phyloP scores from a whole-genome alignment of 2,888 invertebrate genomes.

The Coenonympha glycerion region DNA sequence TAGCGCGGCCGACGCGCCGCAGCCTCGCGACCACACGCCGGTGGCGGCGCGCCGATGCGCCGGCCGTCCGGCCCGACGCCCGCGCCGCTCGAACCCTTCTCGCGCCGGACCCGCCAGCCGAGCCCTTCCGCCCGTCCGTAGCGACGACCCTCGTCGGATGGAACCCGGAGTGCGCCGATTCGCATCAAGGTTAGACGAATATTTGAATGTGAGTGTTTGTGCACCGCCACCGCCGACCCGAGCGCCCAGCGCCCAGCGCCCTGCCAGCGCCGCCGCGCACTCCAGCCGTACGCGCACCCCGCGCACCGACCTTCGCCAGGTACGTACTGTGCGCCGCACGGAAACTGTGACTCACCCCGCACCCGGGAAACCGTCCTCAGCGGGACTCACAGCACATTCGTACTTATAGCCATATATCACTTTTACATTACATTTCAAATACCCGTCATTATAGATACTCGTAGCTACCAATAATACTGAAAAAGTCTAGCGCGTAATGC shows the following conservation, averaged over 20 bases:
- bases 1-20: slow-evolving; percentile 61
- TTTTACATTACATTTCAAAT: too few relatives aligned
- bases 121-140: slow-evolving; percentile 67
- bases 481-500: too few relatives aligned
- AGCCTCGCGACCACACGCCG: slow-evolving; percentile 69
- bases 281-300: slow-evolving; percentile 59
- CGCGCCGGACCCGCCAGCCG: slow-evolving; percentile 49
- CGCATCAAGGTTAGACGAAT: slow-evolving; percentile 75
- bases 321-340: slow-evolving; percentile 57
- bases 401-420: too few relatives aligned
- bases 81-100: slow-evolving; percentile 48
- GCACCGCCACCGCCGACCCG: slow-evolving; percentile 52
- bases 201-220: slow-evolving; percentile 73
- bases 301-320: slow-evolving; percentile 49
- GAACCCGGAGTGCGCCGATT: slow-evolving; percentile 75
- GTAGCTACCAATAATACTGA: too few relatives aligned
- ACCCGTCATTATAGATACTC: too few relatives aligned
- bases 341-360: slow-evolving; percentile 56
- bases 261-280: slow-evolving; percentile 52
- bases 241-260: slow-evolving; percentile 53
- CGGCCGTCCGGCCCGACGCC: slow-evolving; percentile 64
- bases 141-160: slow-evolving; percentile 71
- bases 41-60: slow-evolving; percentile 71
- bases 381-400: slow-evolving; percentile 15
- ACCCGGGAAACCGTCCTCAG: slow-evolving; percentile 32